Evolutionary conservation across 2,797 vertebrate genomes (phyloP).

Genomic region (Chanos chanos): DNA sequence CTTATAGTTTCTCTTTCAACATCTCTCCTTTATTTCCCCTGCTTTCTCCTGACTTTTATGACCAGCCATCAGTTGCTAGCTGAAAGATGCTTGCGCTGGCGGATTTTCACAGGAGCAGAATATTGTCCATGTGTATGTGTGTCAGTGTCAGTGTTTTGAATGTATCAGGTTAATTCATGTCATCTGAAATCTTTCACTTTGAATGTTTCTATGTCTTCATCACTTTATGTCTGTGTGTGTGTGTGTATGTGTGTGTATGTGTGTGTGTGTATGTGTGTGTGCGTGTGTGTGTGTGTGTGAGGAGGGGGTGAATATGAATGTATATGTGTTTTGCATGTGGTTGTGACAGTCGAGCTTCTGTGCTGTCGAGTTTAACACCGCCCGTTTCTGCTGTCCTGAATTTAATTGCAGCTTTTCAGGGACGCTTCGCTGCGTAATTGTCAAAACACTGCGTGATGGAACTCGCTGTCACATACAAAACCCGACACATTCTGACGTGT

Average conservation of each 20-base stretch:
- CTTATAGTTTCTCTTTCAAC: conserved; percentile 29
- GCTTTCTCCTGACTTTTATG: conserved; percentile 28
- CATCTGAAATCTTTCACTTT: conserved; percentile 42
- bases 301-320: too few species aligned
- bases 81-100: conserved; percentile 40
- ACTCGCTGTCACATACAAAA: conserved; percentile 48
- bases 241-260: conserved; percentile 35
- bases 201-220: too few species aligned
- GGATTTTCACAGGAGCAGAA: conserved; percentile 31
- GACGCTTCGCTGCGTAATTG: conserved; percentile 48
- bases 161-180: conserved; percentile 48
- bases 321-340: too few species aligned
- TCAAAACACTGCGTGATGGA: conserved; percentile 46
- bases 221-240: too few species aligned
- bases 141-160: too few species aligned
- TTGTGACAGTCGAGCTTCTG: conserved; percentile 61
- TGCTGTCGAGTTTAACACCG: conserved; percentile 47
- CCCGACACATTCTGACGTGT: conserved; percentile 50
- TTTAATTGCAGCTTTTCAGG: conserved; percentile 77
- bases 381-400: conserved; percentile 58
- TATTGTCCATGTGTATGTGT: conserved; percentile 30
- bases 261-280: conserved; percentile 1
- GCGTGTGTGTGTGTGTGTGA: conserved; percentile 10
- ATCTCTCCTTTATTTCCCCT: conserved; percentile 10
- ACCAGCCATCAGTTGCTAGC: conserved; percentile 30